A percentile compares a stretch with the other conserved stretches of the same genome.
Conservation (phyloP, 2,113 vertebrate species). For the Saguinus imperator region DNA sequence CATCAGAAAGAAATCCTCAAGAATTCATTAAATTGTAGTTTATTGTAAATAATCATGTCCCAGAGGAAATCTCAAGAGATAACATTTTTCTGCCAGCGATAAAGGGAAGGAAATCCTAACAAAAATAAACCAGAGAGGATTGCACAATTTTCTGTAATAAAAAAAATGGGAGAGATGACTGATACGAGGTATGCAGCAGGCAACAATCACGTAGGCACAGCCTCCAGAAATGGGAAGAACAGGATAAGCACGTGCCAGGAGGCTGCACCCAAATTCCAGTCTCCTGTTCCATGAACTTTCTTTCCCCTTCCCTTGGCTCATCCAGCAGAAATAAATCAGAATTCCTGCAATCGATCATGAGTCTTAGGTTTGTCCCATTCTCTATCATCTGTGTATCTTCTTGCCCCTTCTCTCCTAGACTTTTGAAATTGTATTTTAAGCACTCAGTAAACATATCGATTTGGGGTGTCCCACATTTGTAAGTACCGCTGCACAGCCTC, state of each 20-base stretch:
- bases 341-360: accelerated
- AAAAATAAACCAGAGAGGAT: slow-evolving; percentile 5
- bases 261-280: slow-evolving; percentile 37
- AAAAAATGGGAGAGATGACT: not conserved
- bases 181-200: not conserved
- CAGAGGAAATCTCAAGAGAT: slow-evolving; percentile 56
- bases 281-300: not conserved
- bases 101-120: slow-evolving; percentile 57
- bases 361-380: not conserved
- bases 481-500: not conserved
- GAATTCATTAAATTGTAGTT: not conserved
- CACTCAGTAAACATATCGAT: too few species aligned
- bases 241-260: not conserved
- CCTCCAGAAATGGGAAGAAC: not conserved
- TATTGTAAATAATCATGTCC: slow-evolving; percentile 29
- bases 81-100: slow-evolving; percentile 37
- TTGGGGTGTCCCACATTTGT: not conserved
- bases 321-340: not conserved
- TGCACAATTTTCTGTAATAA: not conserved
- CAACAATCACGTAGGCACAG: slow-evolving; percentile 24
- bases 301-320: not conserved
- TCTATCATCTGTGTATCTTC: not conserved
- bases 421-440: not conserved
- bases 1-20: not conserved
- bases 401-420: not conserved